phyloP scores from a whole-genome alignment of 2,888 invertebrate genomes.

The Phengaris arion region DNA sequence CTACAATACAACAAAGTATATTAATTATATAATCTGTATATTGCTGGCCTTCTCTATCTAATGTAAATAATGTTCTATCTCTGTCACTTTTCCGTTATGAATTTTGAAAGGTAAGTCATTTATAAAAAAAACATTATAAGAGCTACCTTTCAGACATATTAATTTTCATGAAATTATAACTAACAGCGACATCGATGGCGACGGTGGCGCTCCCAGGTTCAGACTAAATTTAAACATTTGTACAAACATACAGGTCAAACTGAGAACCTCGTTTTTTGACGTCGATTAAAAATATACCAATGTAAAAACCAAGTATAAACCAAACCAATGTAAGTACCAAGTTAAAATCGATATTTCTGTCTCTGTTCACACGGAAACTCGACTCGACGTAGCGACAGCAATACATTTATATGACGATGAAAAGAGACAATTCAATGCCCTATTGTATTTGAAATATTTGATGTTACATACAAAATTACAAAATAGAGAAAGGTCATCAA shows the following conservation, averaged over 20 bases:
- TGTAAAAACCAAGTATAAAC: too few relatives aligned
- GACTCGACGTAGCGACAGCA: too few relatives aligned
- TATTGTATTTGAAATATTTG: neutral
- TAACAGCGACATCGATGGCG: neutral
- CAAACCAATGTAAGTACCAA: too few relatives aligned
- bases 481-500: neutral
- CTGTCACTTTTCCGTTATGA: neutral
- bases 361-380: too few relatives aligned
- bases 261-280: too few relatives aligned
- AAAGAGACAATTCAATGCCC: neutral
- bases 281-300: too few relatives aligned
- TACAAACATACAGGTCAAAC: too few relatives aligned
- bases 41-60: neutral
- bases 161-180: neutral
- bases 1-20: slow-evolving; percentile 11
- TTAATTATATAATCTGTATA: neutral
- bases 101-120: neutral
- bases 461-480: neutral
- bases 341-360: too few relatives aligned
- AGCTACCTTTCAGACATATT: neutral
- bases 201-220: neutral
- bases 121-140: slow-evolving; percentile 20
- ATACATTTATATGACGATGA: too few relatives aligned
- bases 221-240: neutral
- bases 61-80: neutral